Evolutionary conservation across 2,113 vertebrate genomes (phyloP).

Genomic region (Sitta europaea): DNA sequence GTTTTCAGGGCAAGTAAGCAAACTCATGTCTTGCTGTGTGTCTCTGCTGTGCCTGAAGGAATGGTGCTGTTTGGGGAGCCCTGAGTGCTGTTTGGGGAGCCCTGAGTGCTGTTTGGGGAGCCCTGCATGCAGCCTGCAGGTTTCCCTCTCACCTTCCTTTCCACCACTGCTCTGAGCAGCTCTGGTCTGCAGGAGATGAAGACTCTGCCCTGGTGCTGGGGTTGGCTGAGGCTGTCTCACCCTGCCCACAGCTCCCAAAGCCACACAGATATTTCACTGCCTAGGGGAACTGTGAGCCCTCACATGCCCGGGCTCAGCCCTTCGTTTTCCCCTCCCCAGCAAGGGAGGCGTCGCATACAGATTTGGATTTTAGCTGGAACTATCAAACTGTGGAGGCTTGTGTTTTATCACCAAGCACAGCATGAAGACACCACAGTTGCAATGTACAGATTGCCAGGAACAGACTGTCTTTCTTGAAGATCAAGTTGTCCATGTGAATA

Average conservation of each 20-base stretch:
- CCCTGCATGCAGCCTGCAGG: background rate
- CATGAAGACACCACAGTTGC: background rate
- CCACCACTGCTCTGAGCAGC: background rate
- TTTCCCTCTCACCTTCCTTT: background rate
- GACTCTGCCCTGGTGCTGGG: background rate
- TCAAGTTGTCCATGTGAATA: background rate
- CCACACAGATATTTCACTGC: background rate
- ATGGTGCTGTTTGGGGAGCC: background rate
- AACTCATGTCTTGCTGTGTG: background rate
- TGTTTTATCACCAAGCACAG: background rate
- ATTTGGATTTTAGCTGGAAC: background rate
- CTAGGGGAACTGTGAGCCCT: fast-evolving
- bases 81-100: background rate
- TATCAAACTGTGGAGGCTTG: background rate
- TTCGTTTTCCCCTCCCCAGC: background rate
- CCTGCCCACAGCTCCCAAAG: background rate
- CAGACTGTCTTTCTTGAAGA: background rate
- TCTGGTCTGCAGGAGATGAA: background rate
- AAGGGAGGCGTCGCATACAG: background rate
- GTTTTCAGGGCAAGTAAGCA: background rate
- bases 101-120: background rate
- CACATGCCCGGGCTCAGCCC: background rate
- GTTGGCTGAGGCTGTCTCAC: background rate
- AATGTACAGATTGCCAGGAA: background rate
- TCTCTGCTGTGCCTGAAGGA: background rate